phyloP scores from a whole-genome alignment of 2,797 vertebrate genomes.

The Hemitrygon akajei region DNA sequence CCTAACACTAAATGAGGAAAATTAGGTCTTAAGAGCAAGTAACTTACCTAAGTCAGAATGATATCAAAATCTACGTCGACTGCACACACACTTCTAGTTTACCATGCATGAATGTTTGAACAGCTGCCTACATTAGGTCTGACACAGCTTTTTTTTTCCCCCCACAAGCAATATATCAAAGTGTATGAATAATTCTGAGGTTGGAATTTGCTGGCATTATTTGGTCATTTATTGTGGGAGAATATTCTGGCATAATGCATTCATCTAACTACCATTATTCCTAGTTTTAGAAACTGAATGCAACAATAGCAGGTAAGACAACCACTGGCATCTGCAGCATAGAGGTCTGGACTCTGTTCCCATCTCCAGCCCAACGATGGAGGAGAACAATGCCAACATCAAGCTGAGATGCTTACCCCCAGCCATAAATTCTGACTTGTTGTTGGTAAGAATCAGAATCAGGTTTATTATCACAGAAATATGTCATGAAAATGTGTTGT shows the following conservation, averaged over 20 bases:
- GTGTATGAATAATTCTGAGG: slow-evolving; percentile 15
- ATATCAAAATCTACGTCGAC: background rate
- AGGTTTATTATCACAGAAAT: no score
- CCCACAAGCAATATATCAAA: slow-evolving; percentile 21
- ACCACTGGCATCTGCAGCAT: background rate
- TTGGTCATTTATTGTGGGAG: background rate
- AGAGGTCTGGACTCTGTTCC: background rate
- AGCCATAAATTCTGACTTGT: background rate
- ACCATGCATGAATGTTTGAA: slow-evolving; percentile 20
- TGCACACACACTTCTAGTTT: background rate
- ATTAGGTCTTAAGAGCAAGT: background rate
- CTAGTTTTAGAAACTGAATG: background rate
- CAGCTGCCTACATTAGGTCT: slow-evolving; percentile 21
- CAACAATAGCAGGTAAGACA: no score
- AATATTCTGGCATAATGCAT: background rate
- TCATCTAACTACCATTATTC: background rate
- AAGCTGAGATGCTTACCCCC: background rate
- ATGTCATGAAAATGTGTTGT: no score
- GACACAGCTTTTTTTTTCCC: background rate
- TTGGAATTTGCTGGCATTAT: slow-evolving; percentile 24
- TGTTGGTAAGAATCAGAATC: no score
- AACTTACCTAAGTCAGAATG: background rate
- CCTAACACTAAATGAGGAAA: background rate
- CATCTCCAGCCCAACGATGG: background rate
- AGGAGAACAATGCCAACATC: background rate